Base-by-base conservation (phyloP, 2,797 vertebrate genomes). In the Sandelia bainsii region DNA sequence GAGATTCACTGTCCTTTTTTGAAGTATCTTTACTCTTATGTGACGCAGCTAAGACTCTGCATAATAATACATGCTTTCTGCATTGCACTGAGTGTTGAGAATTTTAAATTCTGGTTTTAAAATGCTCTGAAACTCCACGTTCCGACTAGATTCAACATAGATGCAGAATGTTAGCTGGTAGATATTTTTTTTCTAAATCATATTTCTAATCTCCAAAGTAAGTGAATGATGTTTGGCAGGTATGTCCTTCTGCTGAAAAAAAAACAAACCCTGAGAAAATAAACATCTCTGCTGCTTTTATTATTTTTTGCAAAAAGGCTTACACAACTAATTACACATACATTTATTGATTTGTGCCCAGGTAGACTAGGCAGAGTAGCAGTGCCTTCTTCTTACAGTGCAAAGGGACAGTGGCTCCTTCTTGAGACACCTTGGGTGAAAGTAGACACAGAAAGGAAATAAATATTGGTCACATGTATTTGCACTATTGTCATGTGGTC, bases 231-330 rank as follows among this genome's bases (percentile, higher is more conserved):
- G 40, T 64, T 64, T 82, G 75, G 44, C 82, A 85, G 69, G 56
- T 82, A 2, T 75, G 72, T 84, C 77, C 65, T 83, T 84, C 40
- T 71, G 29, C 66, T 61, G 44, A 46, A 75, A 82, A 46, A 75
- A 81, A 69, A 75, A 51, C 46, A 70, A 66, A 84, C 45, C 19
- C 56, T 45, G 67, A 72, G 39, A 45, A 72, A 76, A 62, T 27
- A 60, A 59, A 68, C 59, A 46, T 61, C 27, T 72, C 69, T 63
- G 60, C 8, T 19, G 20, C 54, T 25, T n/a, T n/a, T n/a, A n/a
- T 64, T 63, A 20, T 72, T 22, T 61, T 29, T 22, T 65, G 42
- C 5, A 46, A 60, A 72, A 53, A 63, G 32, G 6, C 61, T 62
- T 44, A 48, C 34, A 22, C 44, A 70, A 46, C 29, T 45, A 39